phyloP scores from a whole-genome alignment of 2,113 vertebrate species.

The Andinoacara biseriatus region DNA sequence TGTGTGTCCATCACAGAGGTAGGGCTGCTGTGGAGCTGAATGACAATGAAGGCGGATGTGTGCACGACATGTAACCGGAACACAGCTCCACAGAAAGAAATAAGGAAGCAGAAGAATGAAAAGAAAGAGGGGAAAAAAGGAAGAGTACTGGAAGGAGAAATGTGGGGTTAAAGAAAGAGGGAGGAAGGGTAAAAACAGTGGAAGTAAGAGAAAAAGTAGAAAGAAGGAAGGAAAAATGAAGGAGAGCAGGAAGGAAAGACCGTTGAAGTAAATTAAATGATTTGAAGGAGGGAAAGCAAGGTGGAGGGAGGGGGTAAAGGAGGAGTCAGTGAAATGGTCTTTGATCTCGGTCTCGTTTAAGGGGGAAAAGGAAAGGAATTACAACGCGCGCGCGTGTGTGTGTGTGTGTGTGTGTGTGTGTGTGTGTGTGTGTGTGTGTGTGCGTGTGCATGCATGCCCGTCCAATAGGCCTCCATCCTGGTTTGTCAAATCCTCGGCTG shows the following conservation, averaged over 20 bases:
- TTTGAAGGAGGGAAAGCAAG: slow-evolving; percentile 38
- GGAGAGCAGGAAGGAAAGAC: not conserved
- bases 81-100: slow-evolving; percentile 21
- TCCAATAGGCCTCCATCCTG: slow-evolving; percentile 52
- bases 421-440: too few relatives aligned
- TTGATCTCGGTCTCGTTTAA: slow-evolving; percentile 72
- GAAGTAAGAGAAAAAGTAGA: not conserved
- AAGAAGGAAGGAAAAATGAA: not conserved
- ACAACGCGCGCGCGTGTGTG: slow-evolving; percentile 23
- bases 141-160: not conserved
- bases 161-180: not conserved
- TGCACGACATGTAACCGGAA: slow-evolving; percentile 55
- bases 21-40: slow-evolving; percentile 45
- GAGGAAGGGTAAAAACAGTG: not conserved
- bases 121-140: not conserved
- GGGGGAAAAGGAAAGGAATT: slow-evolving; percentile 59
- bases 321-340: slow-evolving; percentile 51
- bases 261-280: slow-evolving; percentile 21
- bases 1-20: slow-evolving; percentile 27
- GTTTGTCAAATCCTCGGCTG: slow-evolving; percentile 56
- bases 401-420: slow-evolving; percentile 24
- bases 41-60: slow-evolving; percentile 62
- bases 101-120: not conserved
- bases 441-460: not conserved
- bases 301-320: slow-evolving; percentile 48